A percentile compares a stretch with the other conserved stretches of the same genome.
These are phyloP conservation scores for Neopipo cinnamomea DNA, from an alignment of 2,113 vertebrate genomes.

Conservation along the genomic window DNA sequence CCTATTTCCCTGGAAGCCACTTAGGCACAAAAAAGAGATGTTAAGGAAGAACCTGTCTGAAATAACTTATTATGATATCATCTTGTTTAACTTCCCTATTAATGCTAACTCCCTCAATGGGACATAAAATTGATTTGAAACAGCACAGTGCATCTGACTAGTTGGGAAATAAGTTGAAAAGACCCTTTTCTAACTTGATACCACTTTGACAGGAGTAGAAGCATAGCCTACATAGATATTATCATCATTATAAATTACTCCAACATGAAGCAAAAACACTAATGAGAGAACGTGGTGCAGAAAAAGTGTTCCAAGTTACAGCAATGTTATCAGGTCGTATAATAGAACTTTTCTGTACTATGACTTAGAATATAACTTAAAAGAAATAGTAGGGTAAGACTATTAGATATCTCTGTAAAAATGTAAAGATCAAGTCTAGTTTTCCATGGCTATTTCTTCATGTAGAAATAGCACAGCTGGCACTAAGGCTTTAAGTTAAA, in stretches of 20 bases:
- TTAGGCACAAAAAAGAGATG: not conserved
- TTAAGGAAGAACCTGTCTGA: not conserved
- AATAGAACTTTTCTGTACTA: not conserved
- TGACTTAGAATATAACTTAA: not conserved
- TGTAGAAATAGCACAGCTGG: not conserved
- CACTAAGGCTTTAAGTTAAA: not conserved
- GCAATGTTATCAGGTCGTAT: not conserved
- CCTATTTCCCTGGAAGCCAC: not conserved
- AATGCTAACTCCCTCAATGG: not conserved
- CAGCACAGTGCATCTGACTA: not conserved
- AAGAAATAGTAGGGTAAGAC: not conserved
- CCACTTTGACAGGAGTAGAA: not conserved
- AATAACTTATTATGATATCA: not conserved
- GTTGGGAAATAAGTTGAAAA: not conserved
- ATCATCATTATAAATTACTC: not conserved
- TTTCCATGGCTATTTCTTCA: not conserved
- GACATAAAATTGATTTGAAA: not conserved
- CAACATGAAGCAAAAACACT: not conserved
- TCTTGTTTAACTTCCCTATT: not conserved
- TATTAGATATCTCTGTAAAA: not conserved
- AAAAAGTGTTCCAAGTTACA: not conserved
- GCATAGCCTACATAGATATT: not conserved
- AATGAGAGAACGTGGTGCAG: not conserved
- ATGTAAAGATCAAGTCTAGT: not conserved
- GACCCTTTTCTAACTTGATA: not conserved